Conservation (phyloP, 2,888 invertebrate genomes). For the Steinernema hermaphroditum region DNA sequence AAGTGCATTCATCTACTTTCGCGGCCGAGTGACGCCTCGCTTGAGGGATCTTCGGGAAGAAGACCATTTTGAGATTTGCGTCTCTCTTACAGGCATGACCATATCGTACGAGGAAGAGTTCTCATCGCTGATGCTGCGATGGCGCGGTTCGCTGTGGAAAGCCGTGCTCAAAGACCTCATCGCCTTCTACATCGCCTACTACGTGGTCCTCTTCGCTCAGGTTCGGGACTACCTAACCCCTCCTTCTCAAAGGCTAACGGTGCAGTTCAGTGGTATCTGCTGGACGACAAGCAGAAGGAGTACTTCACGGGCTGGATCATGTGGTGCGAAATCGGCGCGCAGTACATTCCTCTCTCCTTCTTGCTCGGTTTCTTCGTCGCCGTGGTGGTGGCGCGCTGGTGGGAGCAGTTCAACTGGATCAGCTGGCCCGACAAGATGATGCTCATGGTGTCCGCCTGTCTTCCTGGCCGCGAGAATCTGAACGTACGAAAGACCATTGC, state of each 20-base stretch:
- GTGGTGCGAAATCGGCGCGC: conserved; percentile 64
- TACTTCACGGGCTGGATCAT: conserved; percentile 66
- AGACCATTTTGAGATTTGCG: background rate
- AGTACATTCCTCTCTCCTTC: conserved; percentile 65
- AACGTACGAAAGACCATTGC: conserved; percentile 60
- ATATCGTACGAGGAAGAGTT: conserved; percentile 66
- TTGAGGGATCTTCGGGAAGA: too few species aligned
- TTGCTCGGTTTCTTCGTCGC: conserved; percentile 66
- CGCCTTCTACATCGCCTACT: conserved; percentile 64
- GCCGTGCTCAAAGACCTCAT: conserved; percentile 65
- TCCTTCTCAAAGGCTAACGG: background rate
- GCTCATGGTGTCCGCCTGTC: conserved; percentile 62
- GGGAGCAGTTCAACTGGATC: conserved; percentile 66
- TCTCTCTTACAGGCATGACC: conserved; percentile 46
- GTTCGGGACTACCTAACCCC: conserved; percentile 38
- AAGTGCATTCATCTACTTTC: too few species aligned
- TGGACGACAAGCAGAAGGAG: conserved; percentile 65
- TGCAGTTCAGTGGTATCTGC: conserved; percentile 60
- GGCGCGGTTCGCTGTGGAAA: conserved; percentile 65
- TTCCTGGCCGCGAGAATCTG: conserved; percentile 59
- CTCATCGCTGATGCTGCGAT: conserved; percentile 63
- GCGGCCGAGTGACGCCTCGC: too few species aligned
- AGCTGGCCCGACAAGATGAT: conserved; percentile 67
- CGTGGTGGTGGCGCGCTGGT: conserved; percentile 62
- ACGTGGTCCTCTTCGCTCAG: conserved; percentile 62